These are phyloP conservation scores for Coilia nasus DNA, from an alignment of 2,797 vertebrate species.

Conservation along the genomic window DNA sequence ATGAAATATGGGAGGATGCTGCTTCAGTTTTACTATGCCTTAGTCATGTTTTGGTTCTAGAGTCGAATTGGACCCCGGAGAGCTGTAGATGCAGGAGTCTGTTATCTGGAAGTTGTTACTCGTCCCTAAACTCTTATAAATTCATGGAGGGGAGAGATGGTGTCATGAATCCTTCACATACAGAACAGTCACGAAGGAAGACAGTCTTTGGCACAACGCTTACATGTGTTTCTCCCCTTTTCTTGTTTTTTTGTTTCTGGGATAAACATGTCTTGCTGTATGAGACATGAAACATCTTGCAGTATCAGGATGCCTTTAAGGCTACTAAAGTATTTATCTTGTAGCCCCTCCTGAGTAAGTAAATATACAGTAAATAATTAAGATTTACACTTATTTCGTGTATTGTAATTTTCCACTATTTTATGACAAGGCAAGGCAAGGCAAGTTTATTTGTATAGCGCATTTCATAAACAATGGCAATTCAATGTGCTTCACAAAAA, in stretches of 20 bases:
- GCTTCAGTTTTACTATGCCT: neutral
- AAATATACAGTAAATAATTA: too few relatives aligned
- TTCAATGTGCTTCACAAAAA: too few relatives aligned
- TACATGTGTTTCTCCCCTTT: neutral
- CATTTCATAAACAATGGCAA: too few relatives aligned
- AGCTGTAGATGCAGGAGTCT: neutral
- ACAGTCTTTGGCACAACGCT: neutral
- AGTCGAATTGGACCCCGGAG: neutral
- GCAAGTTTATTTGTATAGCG: too few relatives aligned
- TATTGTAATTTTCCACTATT: too few relatives aligned
- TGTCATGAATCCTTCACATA: slow-evolving; percentile 10
- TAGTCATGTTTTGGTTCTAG: slow-evolving; percentile 15
- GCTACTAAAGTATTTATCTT: neutral
- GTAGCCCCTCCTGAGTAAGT: neutral
- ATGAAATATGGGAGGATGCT: slow-evolving; percentile 5
- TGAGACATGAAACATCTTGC: neutral
- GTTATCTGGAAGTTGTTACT: slow-evolving; percentile 22
- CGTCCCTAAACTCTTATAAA: neutral
- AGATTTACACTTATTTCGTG: too few relatives aligned
- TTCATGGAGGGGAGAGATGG: neutral
- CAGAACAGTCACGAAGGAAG: neutral
- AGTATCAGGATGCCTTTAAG: neutral
- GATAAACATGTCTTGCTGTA: neutral
- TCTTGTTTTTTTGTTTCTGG: neutral
- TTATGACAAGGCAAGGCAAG: too few relatives aligned